phyloP scores from a whole-genome alignment of 64 coral and sea anemone genomes.

The Montipora cactus region DNA sequence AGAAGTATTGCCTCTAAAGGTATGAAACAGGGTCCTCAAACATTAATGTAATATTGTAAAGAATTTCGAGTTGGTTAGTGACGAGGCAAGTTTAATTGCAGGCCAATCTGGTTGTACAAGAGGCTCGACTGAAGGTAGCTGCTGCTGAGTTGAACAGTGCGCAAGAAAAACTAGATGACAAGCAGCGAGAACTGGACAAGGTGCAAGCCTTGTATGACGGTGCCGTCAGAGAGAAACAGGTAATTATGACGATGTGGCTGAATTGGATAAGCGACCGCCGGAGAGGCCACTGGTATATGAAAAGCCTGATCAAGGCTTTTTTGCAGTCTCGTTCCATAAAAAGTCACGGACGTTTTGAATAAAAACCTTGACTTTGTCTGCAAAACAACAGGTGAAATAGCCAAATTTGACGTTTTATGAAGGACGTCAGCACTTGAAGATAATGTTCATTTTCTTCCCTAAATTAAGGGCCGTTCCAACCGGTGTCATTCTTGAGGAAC shows the following conservation, averaged over 20 bases:
- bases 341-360: too few relatives aligned
- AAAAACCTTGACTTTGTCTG: too few relatives aligned
- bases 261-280: too few relatives aligned
- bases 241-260: background rate
- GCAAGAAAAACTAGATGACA: conserved; percentile 92
- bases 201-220: conserved; percentile 96
- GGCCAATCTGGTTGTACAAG: conserved; percentile 93
- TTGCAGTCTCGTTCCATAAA: too few relatives aligned
- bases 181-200: conserved; percentile 89
- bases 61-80: background rate
- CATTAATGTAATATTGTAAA: background rate
- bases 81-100: background rate
- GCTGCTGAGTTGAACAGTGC: conserved; percentile 89
- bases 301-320: too few relatives aligned
- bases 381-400: too few relatives aligned
- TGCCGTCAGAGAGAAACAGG: conserved; percentile 95
- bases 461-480: too few relatives aligned
- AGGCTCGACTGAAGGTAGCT: conserved; percentile 88
- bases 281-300: too few relatives aligned
- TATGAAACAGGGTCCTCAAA: background rate
- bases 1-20: conserved; percentile 97
- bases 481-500: too few relatives aligned
- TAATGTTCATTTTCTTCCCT: too few relatives aligned
- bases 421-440: too few relatives aligned
- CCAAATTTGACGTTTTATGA: too few relatives aligned